Evolutionary conservation across 2,888 invertebrate species (phyloP).

Genomic region (Drosophila neotestacea): DNA sequence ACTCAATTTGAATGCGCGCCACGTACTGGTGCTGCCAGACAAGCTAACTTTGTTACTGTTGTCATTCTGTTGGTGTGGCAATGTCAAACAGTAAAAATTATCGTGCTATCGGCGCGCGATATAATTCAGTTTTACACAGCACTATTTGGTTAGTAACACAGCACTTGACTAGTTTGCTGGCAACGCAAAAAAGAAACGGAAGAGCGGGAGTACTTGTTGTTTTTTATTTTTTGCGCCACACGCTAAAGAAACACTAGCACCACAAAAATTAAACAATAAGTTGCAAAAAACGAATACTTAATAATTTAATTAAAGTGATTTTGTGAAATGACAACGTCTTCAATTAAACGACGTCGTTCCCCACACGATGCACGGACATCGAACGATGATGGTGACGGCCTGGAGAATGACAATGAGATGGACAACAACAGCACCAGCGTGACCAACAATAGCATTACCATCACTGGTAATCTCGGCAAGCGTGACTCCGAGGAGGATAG

Average conservation of each 20-base stretch:
- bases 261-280: constrained; percentile 33
- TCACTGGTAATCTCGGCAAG: constrained; percentile 55
- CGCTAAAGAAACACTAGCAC: constrained; percentile 21
- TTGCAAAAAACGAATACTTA: not conserved
- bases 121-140: constrained; percentile 14
- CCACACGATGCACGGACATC: constrained; percentile 47
- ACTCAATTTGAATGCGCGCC: constrained; percentile 18
- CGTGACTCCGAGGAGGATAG: constrained; percentile 81
- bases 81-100: not conserved
- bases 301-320: constrained; percentile 31
- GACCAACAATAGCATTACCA: constrained; percentile 1
- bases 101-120: constrained; percentile 34
- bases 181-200: constrained; percentile 44
- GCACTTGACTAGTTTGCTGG: constrained; percentile 36
- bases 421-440: constrained; percentile 15
- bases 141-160: constrained; percentile 38
- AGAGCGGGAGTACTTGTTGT: constrained; percentile 49
- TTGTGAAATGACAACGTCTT: constrained; percentile 77
- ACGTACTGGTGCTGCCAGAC: constrained; percentile 26
- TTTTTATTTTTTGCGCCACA: constrained; percentile 46
- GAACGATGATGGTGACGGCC: constrained; percentile 42
- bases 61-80: constrained; percentile 14
- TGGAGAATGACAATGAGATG: constrained; percentile 28
- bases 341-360: constrained; percentile 68
- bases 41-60: not conserved